Evolutionary conservation across 2,797 vertebrate species (phyloP).

Genomic region (Lindbergichthys nudifrons): DNA sequence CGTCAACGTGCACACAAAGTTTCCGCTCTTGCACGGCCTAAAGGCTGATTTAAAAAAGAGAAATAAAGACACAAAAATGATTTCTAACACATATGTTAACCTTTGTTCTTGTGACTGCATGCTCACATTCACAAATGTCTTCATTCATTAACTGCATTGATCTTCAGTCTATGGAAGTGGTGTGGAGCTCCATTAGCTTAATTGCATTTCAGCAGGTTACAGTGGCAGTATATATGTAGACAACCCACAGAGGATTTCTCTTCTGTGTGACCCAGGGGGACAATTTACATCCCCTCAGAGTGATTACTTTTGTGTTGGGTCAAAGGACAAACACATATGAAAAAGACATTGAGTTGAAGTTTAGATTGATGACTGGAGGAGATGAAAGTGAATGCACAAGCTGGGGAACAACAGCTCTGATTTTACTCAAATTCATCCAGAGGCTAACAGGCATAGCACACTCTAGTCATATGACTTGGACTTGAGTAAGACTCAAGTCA

Average conservation of each 20-base stretch:
- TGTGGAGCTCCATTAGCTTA: constrained; percentile 53
- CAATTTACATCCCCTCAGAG: constrained; percentile 37
- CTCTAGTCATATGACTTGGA: too few species aligned
- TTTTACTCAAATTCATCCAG: constrained; percentile 1
- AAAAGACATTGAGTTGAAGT: constrained; percentile 20
- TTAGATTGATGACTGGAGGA: constrained; percentile 26
- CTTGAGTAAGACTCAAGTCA: not conserved
- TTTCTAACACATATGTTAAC: constrained; percentile 27
- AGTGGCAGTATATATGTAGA: constrained; percentile 17
- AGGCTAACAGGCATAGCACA: too few species aligned
- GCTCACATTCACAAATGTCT: constrained; percentile 27
- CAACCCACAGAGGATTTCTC: constrained; percentile 22
- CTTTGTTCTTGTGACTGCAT: constrained; percentile 10
- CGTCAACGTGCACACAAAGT: constrained; percentile 26
- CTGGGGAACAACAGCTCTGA: not conserved
- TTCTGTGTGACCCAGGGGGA: constrained; percentile 44
- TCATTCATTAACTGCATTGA: constrained; percentile 47
- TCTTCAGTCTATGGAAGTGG: constrained; percentile 37
- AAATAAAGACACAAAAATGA: constrained; percentile 14
- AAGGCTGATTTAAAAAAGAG: constrained; percentile 16
- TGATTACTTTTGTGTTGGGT: constrained; percentile 50
- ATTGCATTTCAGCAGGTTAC: constrained; percentile 42
- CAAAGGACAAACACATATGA: constrained; percentile 52
- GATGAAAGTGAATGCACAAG: constrained; percentile 14
- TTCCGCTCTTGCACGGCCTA: not conserved